These are phyloP conservation scores for Bufo gargarizans DNA, from an alignment of 2,113 vertebrate genomes.

Conservation along the genomic window DNA sequence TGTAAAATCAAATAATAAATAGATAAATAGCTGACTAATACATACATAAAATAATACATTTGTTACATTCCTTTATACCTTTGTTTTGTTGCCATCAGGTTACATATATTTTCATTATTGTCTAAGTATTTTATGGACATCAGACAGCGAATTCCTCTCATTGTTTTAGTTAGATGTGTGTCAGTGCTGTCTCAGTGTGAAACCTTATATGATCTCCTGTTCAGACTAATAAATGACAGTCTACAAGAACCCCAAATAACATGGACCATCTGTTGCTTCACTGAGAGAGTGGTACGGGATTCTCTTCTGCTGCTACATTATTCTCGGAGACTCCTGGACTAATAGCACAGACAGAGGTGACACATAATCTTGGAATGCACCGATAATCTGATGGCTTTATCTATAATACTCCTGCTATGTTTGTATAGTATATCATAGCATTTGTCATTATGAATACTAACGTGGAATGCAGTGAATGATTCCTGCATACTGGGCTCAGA, in stretches of 20 bases:
- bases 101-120: background rate
- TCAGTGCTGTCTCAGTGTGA: background rate
- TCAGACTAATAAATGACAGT: conserved; percentile 48
- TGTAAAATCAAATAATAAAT: background rate
- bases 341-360: conserved; percentile 41
- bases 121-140: background rate
- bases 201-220: conserved; percentile 46
- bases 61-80: no score
- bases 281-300: conserved; percentile 2
- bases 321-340: conserved; percentile 30
- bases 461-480: background rate
- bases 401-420: conserved; percentile 28
- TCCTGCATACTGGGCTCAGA: background rate
- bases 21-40: background rate
- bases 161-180: conserved; percentile 16
- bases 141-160: conserved; percentile 15
- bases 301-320: background rate
- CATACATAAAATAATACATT: no score
- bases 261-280: conserved; percentile 50
- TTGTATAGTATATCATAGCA: conserved; percentile 20
- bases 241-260: conserved; percentile 32
- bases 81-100: no score
- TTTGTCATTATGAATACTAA: conserved; percentile 36
- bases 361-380: conserved; percentile 42
- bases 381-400: conserved; percentile 43